Base-by-base conservation (phyloP, 2,113 vertebrate species). In the Chionodraco myersi region DNA sequence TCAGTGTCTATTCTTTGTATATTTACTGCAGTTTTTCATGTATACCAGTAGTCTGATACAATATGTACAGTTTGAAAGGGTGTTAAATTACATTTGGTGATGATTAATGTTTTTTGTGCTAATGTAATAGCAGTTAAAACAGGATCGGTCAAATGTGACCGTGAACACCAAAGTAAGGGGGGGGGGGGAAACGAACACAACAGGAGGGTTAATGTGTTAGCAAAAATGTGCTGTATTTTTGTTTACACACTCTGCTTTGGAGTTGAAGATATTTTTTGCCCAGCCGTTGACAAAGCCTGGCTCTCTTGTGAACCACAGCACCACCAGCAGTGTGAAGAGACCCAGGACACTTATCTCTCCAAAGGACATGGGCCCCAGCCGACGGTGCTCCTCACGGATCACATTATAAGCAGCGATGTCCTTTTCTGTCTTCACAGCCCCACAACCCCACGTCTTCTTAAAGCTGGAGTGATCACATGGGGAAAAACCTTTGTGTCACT, bases 241-340 rank as follows among this genome's bases (percentile, higher is more conserved):
- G 6, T 68, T 3, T 86, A 87, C 95, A 81, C 89, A 98, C 97
- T 97, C 96, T 83, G 94, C 93, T 73, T 94, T 88, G 61, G 85
- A 92, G 81, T 96, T 96, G 89, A 98, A 97, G 70, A 96, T 79
- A 4, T 82, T 21, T 23, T 89, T 87, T 10, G 96, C 94, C 98
- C 98, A 99, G 87, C 98, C 98, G 0, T 91, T 86, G 66, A 97
- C 83, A 90, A 99, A 99, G 73, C 98, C 97, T 0, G 98, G 98
- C 67, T 98, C 96, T 56, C 97, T 94, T 52, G 96, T 94, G 92
- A 99, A 99, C 98, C 98, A 99, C 82, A 99, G 83, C 48, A 96
- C 7, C 34, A 99, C 93, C 63, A 99, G 92, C 73, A 98, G 84
- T 65, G 84, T 2, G 84, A 99, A 99, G 82, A 97, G 94, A 26